Conservation (phyloP, 23 tunicate species). For the Phallusia fumigata region DNA sequence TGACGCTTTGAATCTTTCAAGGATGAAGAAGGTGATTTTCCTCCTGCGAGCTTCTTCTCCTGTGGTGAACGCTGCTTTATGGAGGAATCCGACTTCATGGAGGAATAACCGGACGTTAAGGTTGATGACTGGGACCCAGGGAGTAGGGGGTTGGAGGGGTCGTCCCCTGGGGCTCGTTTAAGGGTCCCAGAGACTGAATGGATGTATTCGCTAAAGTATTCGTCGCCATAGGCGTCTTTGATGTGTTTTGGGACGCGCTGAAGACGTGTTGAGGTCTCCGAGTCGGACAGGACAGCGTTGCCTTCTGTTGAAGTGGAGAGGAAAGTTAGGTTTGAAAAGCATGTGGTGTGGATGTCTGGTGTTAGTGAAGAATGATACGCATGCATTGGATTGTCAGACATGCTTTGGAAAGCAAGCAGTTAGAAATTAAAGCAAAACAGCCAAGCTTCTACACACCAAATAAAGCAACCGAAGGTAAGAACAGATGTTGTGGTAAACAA, state of each 20-base stretch:
- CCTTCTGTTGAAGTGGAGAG: slow-evolving; percentile 28
- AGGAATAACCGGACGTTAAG: slow-evolving; percentile 62
- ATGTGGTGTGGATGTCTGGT: too few relatives aligned
- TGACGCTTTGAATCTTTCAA: not conserved
- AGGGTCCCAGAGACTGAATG: slow-evolving; percentile 42
- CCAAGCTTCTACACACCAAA: too few relatives aligned
- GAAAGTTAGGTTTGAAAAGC: too few relatives aligned
- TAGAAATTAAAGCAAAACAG: too few relatives aligned
- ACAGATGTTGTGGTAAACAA: too few relatives aligned
- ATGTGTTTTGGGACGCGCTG: slow-evolving; percentile 56
- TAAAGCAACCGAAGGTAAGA: too few relatives aligned
- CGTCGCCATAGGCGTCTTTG: slow-evolving; percentile 76
- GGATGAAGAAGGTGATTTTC: not conserved
- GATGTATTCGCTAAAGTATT: slow-evolving; percentile 76
- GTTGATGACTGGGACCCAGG: slow-evolving; percentile 31
- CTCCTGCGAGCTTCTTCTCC: not conserved
- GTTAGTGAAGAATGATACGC: too few relatives aligned
- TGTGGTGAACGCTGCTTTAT: slow-evolving; percentile 14
- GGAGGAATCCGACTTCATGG: slow-evolving; percentile 44
- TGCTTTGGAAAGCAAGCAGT: too few relatives aligned
- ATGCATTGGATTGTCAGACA: too few relatives aligned
- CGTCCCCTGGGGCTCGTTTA: not conserved
- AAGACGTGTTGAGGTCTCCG: slow-evolving; percentile 50
- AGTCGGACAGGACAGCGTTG: slow-evolving; percentile 35
- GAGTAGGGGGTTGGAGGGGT: slow-evolving; percentile 4